Evolutionary conservation across 2,113 vertebrate species (phyloP).

Genomic region (Cygnus atratus): DNA sequence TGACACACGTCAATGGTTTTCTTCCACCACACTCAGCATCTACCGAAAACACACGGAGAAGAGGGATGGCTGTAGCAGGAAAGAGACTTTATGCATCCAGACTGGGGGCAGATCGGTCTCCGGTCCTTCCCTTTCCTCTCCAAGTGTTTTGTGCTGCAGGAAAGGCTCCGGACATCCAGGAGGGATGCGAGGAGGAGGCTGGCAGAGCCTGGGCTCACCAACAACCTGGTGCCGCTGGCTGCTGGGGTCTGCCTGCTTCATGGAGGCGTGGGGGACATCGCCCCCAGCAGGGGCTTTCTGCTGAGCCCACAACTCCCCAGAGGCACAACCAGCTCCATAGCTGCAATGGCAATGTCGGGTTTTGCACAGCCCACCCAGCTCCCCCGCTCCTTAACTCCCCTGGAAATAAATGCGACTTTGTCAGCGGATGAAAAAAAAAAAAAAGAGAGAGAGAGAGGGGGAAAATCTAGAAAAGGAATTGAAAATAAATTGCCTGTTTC

Average conservation of each 20-base stretch:
- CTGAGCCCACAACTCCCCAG: not conserved
- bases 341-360: not conserved
- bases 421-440: not conserved
- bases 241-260: not conserved
- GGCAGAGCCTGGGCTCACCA: too few relatives aligned
- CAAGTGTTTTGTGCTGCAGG: not conserved
- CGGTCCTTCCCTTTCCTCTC: too few relatives aligned
- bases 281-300: not conserved
- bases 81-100: not conserved
- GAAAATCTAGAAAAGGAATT: not conserved
- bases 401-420: not conserved
- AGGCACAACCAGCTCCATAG: not conserved
- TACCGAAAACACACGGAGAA: not conserved
- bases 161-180: too few relatives aligned
- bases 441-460: too few relatives aligned
- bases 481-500: slow-evolving; percentile 42
- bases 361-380: not conserved
- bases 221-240: too few relatives aligned
- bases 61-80: not conserved
- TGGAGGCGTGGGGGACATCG: fast-evolving
- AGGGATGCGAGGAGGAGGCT: not conserved
- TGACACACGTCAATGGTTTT: fast-evolving
- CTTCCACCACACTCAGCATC: not conserved
- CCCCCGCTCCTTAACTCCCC: not conserved
- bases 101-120: not conserved